Evolutionary conservation across 2,888 invertebrate species (phyloP), one percentile per base, ranked within the genome.

Genomic region (Crossocerus cetratus): DNA sequence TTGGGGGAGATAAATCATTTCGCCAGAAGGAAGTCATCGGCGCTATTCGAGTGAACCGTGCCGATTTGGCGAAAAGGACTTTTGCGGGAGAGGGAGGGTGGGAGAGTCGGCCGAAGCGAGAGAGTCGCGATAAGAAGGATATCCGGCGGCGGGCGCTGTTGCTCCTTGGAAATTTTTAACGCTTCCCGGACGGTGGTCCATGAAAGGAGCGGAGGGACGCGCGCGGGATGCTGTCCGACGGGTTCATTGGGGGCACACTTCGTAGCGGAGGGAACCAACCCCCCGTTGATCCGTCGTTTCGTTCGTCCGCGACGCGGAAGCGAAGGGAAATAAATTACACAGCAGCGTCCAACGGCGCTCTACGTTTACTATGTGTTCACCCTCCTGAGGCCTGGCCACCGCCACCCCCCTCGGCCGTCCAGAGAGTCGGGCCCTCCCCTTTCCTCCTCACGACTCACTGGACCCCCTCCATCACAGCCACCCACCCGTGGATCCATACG

Each of bases 271-370:
- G 78, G 74, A 75, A 75, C 32, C 32, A 32, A 32, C 83, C 84
- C 84, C 85, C 83, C 83, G 85, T 81, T 83, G 87, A 86, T 84
- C 81, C 84, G 81, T 80, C 81, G 85, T 84, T 84, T 76, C 82
- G 84, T 84, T 83, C 83, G 84, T 80, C 80, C 86, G 86, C 86
- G 86, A 87, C 85, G 86, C 88, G 89, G 89, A 89, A 89, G 86
- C 86, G 84, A 86, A 85, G 82, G 84, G 85, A 87, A 83, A 89
- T 89, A 89, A 89, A 90, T 89, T 87, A 87, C 87, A 80, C 85
- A 78, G 83, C 84, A 82, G 77, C 85, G 85, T 85, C 85, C 86
- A 82, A 83, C 81, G 80, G 83, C 82, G 32, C 32, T 32, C 32
- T 80, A 83, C 82, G 84, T 83, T 83, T 79, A 80, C 78, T 74